A percentile compares a stretch with the other conserved stretches of the same genome.
These are phyloP conservation scores for Bombus ignitus DNA, from an alignment of 1,140 invertebrate genomes.

Conservation along the genomic window DNA sequence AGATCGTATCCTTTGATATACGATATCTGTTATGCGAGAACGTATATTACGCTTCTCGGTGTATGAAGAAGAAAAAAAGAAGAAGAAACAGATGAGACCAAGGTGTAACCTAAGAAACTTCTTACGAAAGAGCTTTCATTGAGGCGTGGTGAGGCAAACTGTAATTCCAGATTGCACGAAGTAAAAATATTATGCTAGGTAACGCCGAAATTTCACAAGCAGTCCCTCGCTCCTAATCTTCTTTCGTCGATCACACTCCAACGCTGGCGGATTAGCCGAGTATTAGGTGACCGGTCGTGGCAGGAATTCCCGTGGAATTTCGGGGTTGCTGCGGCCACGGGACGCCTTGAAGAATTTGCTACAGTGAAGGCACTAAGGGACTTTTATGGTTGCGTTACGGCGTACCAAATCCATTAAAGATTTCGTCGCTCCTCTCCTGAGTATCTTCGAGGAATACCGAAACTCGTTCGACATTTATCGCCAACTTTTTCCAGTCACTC, in stretches of 20 bases:
- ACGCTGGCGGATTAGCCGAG: constrained; percentile 62
- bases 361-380: constrained; percentile 48
- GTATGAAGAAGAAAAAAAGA: background rate
- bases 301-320: constrained; percentile 67
- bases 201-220: constrained; percentile 5
- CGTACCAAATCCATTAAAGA: constrained; percentile 45
- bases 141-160: background rate
- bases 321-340: constrained; percentile 53
- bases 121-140: background rate
- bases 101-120: constrained; percentile 22
- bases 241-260: constrained; percentile 67
- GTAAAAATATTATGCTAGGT: constrained; percentile 13
- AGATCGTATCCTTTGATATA: background rate
- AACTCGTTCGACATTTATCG: constrained; percentile 31
- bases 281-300: constrained; percentile 59
- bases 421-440: constrained; percentile 25
- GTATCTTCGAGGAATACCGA: constrained; percentile 29
- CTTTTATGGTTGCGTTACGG: constrained; percentile 59
- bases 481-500: background rate
- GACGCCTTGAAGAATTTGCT: constrained; percentile 69
- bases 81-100: background rate
- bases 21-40: background rate
- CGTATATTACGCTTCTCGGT: background rate
- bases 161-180: background rate
- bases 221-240: constrained; percentile 57